Percentiles rank a stretch among this genome's conserved stretches.
Evolutionary conservation across 30 jellyfish, hydroid and myxozoan genomes (phyloP).

Genomic region (Aurelia sp.): DNA sequence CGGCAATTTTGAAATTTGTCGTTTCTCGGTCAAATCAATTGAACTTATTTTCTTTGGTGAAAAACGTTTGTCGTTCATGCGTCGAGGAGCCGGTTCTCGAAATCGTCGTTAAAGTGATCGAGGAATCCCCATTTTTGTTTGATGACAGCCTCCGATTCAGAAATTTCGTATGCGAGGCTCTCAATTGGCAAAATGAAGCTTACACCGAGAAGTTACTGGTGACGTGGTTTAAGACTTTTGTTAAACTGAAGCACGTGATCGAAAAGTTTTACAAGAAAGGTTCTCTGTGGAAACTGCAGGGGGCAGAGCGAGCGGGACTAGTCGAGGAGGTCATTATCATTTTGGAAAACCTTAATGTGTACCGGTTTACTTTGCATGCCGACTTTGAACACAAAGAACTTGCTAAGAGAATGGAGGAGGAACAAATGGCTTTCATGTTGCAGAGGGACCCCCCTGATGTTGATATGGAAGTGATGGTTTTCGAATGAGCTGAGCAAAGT

Average conservation of each 20-base stretch:
- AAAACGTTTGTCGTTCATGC: constrained; percentile 45
- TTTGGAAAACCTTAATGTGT: constrained; percentile 23
- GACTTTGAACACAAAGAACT: constrained; percentile 69
- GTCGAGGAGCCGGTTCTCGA: constrained; percentile 51
- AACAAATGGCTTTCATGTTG: constrained; percentile 23
- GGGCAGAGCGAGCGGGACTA: constrained; percentile 1
- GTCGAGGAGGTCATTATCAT: constrained; percentile 5
- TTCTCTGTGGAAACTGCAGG: constrained; percentile 40
- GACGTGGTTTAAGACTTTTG: constrained; percentile 49
- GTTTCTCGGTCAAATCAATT: constrained; percentile 1
- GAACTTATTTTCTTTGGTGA: constrained; percentile 45
- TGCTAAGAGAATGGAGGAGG: constrained; percentile 16
- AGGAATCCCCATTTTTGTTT: constrained; percentile 58
- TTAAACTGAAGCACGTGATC: not conserved
- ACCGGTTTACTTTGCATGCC: constrained; percentile 51
- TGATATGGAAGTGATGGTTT: constrained; percentile 41
- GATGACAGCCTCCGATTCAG: constrained; percentile 71
- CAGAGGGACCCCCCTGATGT: constrained; percentile 37
- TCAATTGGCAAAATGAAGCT: constrained; percentile 65
- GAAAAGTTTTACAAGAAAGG: constrained; percentile 27
- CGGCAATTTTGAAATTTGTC: constrained; percentile 14
- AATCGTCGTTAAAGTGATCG: constrained; percentile 18
- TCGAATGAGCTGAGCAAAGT: constrained; percentile 2
- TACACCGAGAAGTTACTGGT: constrained; percentile 40
- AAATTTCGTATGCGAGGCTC: constrained; percentile 63